Percentiles rank a stretch among this genome's conserved stretches.
Conservation (phyloP, 2,797 vertebrate species). For the Alcedo atthis region DNA sequence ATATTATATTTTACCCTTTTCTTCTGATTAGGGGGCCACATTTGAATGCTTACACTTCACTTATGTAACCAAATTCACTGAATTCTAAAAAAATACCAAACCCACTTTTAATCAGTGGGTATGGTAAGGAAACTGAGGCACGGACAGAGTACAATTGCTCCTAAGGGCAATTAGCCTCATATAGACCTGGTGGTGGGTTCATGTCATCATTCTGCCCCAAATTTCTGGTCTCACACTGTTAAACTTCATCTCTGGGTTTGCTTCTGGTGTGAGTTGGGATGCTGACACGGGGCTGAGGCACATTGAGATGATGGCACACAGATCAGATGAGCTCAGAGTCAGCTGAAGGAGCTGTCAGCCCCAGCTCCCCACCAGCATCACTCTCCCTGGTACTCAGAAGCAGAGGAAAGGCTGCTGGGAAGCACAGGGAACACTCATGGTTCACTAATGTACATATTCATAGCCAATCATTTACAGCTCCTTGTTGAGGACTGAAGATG, state of each 20-base stretch:
- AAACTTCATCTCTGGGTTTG: not conserved
- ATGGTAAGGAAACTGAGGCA: not conserved
- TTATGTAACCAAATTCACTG: not conserved
- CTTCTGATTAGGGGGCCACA: not conserved
- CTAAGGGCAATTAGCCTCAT: not conserved
- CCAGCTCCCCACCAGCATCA: not conserved
- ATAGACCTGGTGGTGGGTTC: not conserved
- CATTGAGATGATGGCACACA: not conserved
- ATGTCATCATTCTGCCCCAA: rapidly evolving
- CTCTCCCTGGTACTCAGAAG: not conserved
- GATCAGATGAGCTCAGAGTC: rapidly evolving
- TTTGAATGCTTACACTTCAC: not conserved
- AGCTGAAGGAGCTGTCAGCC: not conserved
- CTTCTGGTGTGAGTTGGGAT: rapidly evolving
- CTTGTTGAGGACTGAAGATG: not conserved
- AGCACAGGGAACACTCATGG: not conserved
- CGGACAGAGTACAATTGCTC: not conserved
- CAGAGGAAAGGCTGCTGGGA: not conserved
- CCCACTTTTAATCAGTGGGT: not conserved
- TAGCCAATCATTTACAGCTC: not conserved
- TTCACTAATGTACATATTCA: rapidly evolving
- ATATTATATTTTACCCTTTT: not conserved
- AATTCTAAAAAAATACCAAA: not conserved
- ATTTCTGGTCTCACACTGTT: not conserved
- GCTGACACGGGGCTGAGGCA: too few species aligned